Evolutionary conservation across 2,113 vertebrate genomes (phyloP).

Genomic region (Tragulus kanchil): DNA sequence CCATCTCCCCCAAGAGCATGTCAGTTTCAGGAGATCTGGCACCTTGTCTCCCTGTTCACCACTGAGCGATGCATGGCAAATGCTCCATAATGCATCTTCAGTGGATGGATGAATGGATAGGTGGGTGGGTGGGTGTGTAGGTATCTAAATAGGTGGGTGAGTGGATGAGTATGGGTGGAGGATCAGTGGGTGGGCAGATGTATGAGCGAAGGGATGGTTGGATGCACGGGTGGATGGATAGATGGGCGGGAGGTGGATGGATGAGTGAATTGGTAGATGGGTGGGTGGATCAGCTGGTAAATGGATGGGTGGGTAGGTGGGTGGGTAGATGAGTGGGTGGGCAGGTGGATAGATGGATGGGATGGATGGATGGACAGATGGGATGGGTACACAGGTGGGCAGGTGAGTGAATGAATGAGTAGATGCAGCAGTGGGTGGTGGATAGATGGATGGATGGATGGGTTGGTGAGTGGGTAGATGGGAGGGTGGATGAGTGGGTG

Average conservation of each 20-base stretch:
- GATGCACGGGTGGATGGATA: neutral
- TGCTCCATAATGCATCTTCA: neutral
- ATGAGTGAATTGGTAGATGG: neutral
- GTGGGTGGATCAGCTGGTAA: no score
- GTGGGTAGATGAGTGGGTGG: no score
- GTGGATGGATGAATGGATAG: neutral
- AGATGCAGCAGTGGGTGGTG: neutral
- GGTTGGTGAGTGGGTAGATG: neutral
- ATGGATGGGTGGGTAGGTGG: rapidly evolving
- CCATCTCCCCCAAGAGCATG: neutral
- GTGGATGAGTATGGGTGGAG: neutral
- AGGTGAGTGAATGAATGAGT: rapidly evolving
- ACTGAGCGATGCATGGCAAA: slow-evolving; percentile 10
- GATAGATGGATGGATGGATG: neutral
- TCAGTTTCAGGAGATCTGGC: neutral
- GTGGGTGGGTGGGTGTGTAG: neutral
- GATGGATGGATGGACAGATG: neutral
- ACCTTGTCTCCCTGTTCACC: neutral
- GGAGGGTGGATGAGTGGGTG: rapidly evolving
- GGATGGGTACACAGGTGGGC: rapidly evolving
- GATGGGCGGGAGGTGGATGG: neutral
- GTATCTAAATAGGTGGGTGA: neutral
- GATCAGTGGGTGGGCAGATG: no score
- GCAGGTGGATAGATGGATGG: no score
- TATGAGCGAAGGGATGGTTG: no score